Percentiles rank a stretch among this genome's conserved stretches.
These are phyloP conservation scores for Hyaena hyaena DNA, from an alignment of 2,113 vertebrate genomes.

Conservation along the genomic window DNA sequence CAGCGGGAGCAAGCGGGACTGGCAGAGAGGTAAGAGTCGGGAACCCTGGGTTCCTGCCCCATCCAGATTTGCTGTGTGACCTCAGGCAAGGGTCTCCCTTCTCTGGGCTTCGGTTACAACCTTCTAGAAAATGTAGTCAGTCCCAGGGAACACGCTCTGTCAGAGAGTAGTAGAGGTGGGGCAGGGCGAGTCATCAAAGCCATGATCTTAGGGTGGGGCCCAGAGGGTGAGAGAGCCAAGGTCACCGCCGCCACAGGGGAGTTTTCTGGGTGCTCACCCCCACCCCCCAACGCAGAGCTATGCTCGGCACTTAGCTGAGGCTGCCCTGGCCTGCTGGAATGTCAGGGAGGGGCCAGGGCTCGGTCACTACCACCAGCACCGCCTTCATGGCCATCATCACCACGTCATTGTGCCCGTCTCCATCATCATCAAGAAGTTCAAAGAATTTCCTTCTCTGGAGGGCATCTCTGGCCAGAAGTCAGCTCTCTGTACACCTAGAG, in stretches of 20 bases:
- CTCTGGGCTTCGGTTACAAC: neutral
- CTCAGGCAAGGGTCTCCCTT: neutral
- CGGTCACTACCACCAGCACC: neutral
- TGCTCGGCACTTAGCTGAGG: neutral
- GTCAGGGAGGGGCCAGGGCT: neutral
- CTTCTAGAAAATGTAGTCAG: neutral
- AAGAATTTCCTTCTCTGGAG: conserved; percentile 42
- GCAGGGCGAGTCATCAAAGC: neutral
- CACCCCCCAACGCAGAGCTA: neutral
- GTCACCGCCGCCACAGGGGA: neutral
- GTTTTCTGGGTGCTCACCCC: neutral
- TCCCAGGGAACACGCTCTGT: neutral
- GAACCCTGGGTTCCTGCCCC: neutral
- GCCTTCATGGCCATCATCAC: fast-evolving
- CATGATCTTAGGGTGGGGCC: neutral
- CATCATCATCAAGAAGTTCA: neutral
- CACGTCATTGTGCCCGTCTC: neutral
- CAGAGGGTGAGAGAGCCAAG: neutral
- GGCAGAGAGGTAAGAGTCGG: neutral
- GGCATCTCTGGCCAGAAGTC: neutral
- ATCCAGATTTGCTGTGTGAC: conserved; percentile 2
- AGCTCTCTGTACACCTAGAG: neutral
- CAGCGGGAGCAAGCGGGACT: neutral
- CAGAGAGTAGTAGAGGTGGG: neutral
- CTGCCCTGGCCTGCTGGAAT: neutral